Evolutionary conservation across 2,888 invertebrate species (phyloP).

Genomic region (Leptinotarsa tumamoca): DNA sequence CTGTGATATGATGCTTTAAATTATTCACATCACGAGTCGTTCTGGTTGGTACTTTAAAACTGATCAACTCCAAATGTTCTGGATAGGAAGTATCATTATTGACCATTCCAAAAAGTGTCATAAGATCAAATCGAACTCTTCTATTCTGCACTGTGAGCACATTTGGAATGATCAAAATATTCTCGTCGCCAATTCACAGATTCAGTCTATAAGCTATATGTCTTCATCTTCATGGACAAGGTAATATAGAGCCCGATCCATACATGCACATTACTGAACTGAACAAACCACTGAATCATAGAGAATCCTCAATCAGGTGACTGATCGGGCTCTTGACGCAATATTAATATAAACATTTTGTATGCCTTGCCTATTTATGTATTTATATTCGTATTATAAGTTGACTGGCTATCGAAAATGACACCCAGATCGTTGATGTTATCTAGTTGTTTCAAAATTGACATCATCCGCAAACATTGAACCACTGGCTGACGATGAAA

Average conservation of each 20-base stretch:
- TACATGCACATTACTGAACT: background rate
- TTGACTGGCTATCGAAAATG: background rate
- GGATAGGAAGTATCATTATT: background rate
- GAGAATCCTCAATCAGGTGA: background rate
- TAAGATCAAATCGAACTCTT: background rate
- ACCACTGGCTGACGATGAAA: no score
- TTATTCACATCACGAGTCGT: background rate
- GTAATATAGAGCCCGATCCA: background rate
- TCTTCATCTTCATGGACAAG: background rate
- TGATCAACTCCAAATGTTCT: background rate
- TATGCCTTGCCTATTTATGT: background rate
- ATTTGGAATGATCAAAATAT: background rate
- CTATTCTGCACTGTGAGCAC: no score
- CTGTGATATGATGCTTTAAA: background rate
- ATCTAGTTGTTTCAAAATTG: background rate
- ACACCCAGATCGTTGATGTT: background rate
- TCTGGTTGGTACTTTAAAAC: background rate
- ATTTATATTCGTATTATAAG: background rate
- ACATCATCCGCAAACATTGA: no score
- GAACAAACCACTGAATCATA: background rate
- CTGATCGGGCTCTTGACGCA: background rate
- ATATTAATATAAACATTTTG: background rate
- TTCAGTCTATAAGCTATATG: background rate
- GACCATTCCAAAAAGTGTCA: background rate
- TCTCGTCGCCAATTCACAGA: background rate